phyloP scores from a whole-genome alignment of 1,140 invertebrate genomes.

The Orchestia grillus region DNA sequence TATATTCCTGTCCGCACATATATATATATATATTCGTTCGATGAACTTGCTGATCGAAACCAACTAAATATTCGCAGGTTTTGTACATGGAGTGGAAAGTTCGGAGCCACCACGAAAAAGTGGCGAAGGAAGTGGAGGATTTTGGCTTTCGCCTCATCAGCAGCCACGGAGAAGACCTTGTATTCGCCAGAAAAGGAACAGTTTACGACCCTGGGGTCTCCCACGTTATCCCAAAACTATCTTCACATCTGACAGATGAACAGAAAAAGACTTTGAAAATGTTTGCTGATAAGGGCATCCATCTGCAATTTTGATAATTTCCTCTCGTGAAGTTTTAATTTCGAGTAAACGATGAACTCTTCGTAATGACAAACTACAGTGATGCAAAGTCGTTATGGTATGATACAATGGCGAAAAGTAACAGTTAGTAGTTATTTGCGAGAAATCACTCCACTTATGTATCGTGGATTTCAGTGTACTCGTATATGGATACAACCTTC shows the following conservation, averaged over 20 bases:
- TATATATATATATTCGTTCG: background rate
- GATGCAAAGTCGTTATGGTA: no score
- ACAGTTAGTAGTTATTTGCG: no score
- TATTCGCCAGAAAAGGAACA: background rate
- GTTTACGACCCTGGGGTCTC: background rate
- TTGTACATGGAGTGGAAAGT: background rate
- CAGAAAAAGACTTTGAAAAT: slow-evolving; percentile 12
- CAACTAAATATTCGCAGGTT: background rate
- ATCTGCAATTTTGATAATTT: background rate
- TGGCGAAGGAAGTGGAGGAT: background rate
- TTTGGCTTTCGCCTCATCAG: background rate
- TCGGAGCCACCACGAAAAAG: background rate
- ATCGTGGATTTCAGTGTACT: no score
- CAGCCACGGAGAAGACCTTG: background rate
- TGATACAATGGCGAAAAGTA: no score
- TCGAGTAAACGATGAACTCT: background rate
- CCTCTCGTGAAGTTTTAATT: background rate
- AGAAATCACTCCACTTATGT: no score
- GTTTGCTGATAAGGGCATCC: background rate
- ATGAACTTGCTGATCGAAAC: background rate
- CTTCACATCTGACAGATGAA: background rate
- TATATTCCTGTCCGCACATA: no score
- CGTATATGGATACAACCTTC: no score
- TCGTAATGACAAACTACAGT: no score
- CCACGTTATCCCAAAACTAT: background rate